Evolutionary conservation across 2,888 invertebrate species (phyloP), one percentile per base, ranked within the genome.

Genomic region (Ormyrus thymus): DNA sequence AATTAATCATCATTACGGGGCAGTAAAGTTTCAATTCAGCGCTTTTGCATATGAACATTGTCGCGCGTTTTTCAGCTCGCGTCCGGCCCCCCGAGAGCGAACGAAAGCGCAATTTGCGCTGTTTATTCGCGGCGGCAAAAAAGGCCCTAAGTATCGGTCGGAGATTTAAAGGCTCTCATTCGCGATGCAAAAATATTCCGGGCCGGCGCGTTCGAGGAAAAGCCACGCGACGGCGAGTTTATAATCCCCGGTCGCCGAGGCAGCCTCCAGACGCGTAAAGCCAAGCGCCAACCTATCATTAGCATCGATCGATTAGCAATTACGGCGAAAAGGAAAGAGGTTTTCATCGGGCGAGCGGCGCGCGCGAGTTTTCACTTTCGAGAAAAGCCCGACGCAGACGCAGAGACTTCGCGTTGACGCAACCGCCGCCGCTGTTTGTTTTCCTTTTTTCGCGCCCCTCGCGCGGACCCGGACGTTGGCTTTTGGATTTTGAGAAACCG

Each of bases 251-350:
- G 15, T 8, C 43, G 66, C 10, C 15, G 11, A 6, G 11, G 51
- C 66, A 59, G 66, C 48, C 29, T 13, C n/a, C 55, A 71, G 55
- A 71, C 50, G 59, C 56, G 56, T 62, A 53, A 55, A 15, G 10
- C 43, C 43, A 15, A 7, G 29, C 56, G 51, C 46, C 68, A 48
- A 66, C 59, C 53, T 75, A 78, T 80, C 74, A 75, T 78, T 80
- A 75, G 64, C 70, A 74, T 68, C 75, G 74, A 80, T 78, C 78
- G 78, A 80, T 80, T 70, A 64, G 70, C 64, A 72, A 80, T 80
- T 78, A 71, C 56, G 43, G n/a, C 45, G 70, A 74, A 58, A 75
- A 61, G 61, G 58, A 72, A 78, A 72, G 69, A 77, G 69, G 45
- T 64, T 64, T 76, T 56, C 75, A 71, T 79, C 71, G 62, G 48